Evolutionary conservation across 2,888 invertebrate genomes (phyloP), one percentile per base, ranked within the genome.

Genomic region (Chesias legatella): DNA sequence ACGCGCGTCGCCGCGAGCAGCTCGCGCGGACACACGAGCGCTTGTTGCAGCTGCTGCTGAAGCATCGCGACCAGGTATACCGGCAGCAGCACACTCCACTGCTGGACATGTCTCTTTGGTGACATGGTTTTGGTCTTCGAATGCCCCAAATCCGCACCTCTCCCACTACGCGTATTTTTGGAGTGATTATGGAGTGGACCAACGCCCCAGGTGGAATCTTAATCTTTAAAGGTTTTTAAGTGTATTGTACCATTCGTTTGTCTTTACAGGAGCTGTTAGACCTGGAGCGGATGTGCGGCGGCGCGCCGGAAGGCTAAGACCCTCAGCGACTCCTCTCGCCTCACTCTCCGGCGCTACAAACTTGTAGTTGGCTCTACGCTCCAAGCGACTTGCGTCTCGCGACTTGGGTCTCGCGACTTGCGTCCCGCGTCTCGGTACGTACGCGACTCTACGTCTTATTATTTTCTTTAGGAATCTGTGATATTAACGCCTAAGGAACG

Each of bases 11-110:
- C 43, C 91, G 92, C 56, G 92, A 93, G 59, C 93, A 94, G 51
- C 82, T 97, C 23, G 93, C 93, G 69, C 91, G 92, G 46, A 91
- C 93, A 53, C 96, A 97, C 78, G 95, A 95, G 64, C 90, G 91
- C 7, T 92, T 96, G 50, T 90, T 91, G 58, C 91, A 91, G 46
- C 82, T 94, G 53, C 90, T 92, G 50, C 73, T 71, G 58, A 61
- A 67, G 51, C 82, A 73, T 35, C 68, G 83, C 25, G 81, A 84
- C 44, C 83, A 82, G 81, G 84, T 82, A 52, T 17, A 17, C 13
- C 13, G 13, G 2, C 13, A 17, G 2, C 21, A 2, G 22, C 10
- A 8, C 13, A 17, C 13, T 17, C 13, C 5, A 17, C n/a, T n/a
- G n/a, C n/a, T n/a, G n/a, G n/a, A n/a, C n/a, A n/a, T n/a, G n/a